Evolutionary conservation across 2,113 vertebrate genomes (phyloP).

Genomic region (Potamarius usumacintae): DNA sequence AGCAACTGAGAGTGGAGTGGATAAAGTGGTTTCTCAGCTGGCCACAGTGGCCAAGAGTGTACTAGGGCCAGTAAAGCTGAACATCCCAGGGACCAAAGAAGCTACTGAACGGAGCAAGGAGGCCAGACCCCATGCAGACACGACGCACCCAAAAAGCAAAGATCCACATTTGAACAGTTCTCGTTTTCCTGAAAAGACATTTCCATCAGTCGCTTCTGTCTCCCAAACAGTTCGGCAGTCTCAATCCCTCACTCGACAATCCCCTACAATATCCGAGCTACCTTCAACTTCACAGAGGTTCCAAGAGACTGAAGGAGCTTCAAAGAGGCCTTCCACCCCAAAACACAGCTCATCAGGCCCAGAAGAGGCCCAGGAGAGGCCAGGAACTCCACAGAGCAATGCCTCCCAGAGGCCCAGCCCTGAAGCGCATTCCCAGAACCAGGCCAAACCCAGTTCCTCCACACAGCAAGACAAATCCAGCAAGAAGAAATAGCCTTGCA

Average conservation of each 20-base stretch:
- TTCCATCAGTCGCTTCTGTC: constrained; percentile 32
- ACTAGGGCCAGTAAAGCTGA: constrained; percentile 76
- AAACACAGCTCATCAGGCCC: constrained; percentile 53
- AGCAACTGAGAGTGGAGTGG: constrained; percentile 60
- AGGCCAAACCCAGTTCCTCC: constrained; percentile 42
- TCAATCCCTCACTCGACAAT: constrained; percentile 39
- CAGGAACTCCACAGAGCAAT: constrained; percentile 55
- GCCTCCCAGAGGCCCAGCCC: constrained; percentile 50
- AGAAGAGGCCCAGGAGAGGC: constrained; percentile 53
- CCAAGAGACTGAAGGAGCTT: constrained; percentile 51
- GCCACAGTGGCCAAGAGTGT: constrained; percentile 74
- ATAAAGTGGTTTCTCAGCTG: constrained; percentile 68
- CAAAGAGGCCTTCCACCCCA: constrained; percentile 57
- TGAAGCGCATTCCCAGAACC: constrained; percentile 64
- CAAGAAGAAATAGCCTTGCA: constrained; percentile 80
- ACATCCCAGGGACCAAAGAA: constrained; percentile 63
- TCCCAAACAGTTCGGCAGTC: constrained; percentile 34
- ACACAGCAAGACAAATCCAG: constrained; percentile 70
- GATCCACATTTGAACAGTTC: constrained; percentile 40
- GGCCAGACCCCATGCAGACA: constrained; percentile 45
- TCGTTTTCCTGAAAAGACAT: not conserved
- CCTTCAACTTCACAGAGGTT: constrained; percentile 33
- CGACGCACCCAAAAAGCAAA: constrained; percentile 59
- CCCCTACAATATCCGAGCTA: constrained; percentile 47
- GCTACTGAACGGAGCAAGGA: constrained; percentile 65